Base-by-base conservation (phyloP, 2,888 invertebrate species). In the Mystacides longicornis region DNA sequence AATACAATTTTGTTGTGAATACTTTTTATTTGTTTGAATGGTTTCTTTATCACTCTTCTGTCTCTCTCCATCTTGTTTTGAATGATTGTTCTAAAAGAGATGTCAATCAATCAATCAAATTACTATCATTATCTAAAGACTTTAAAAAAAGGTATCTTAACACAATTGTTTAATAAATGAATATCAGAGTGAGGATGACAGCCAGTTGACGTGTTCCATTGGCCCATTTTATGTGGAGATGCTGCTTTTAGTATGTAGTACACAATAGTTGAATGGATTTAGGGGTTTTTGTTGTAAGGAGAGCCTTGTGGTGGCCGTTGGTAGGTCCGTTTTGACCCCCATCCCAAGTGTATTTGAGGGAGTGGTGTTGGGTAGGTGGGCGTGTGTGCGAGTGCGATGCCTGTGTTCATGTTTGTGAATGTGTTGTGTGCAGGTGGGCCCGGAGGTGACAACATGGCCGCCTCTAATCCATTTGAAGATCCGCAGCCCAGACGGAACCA, bases 401-500 rank as follows among this genome's bases (percentile, higher is more conserved):
- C 53, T 21, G 52, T 53, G 61, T 57, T 57, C 59, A 62, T 62
- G 61, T 61, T 55, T 62, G 62, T 62, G 64, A 59, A 58, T n/a
- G n/a, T n/a, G n/a, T 3, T 60, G 56, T 64, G 63, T 60, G 59
- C 54, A 52, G 69, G 69, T 65, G 77, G 74, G 69, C 69, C 69
- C 60, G 76, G 77, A 67, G 73, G 73, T 68, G 87, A 87, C 82
- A 88, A 88, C 79, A 84, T 89, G 71, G 88, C 81, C 81, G 87
- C 88, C 73, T 87, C 87, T 73, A 89, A 89, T 80, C 89, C 89
- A 65, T 89, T 89, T 80, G 89, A 89, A 77, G 89, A 89, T 80
- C 79, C 80, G 63, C 82, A 82, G 70, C 72, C 63, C 72, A 72
- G 65, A 70, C 72, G 59, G 73, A 72, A 65, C 71, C 71, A 62